Percentiles rank a stretch among this genome's conserved stretches.
These are phyloP conservation scores for Coryphaenoides rupestris DNA, from an alignment of 2,113 vertebrate genomes.

Conservation along the genomic window DNA sequence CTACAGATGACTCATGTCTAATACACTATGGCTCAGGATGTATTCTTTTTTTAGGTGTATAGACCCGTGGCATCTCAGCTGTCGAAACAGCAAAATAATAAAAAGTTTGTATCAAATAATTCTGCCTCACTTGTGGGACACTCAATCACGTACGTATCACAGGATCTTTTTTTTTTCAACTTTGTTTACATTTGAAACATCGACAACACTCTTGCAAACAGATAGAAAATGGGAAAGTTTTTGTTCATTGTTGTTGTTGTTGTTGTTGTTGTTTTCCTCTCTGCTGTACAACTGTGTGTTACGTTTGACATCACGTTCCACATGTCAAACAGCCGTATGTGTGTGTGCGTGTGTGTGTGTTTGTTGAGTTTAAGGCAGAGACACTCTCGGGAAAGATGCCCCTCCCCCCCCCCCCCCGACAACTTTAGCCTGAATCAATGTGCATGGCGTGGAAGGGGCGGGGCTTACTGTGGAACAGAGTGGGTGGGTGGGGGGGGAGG, in stretches of 20 bases:
- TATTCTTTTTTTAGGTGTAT: slow-evolving; percentile 14
- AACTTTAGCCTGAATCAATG: slow-evolving; percentile 36
- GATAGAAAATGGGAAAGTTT: slow-evolving; percentile 61
- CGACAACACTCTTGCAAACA: slow-evolving; percentile 73
- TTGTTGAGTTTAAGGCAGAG: slow-evolving; percentile 76
- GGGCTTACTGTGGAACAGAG: neutral
- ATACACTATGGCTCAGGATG: slow-evolving; percentile 11
- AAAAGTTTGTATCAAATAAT: slow-evolving; percentile 35
- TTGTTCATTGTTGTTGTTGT: neutral
- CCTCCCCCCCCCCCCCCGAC: too few species aligned
- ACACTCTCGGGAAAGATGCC: slow-evolving; percentile 43
- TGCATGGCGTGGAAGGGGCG: slow-evolving; percentile 24
- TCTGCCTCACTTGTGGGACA: slow-evolving; percentile 49
- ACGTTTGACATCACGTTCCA: slow-evolving; percentile 21
- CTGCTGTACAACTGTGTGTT: slow-evolving; percentile 40
- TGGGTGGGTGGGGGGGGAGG: neutral
- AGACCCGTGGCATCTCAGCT: slow-evolving; percentile 31
- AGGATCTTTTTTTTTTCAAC: slow-evolving; percentile 42
- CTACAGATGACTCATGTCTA: too few species aligned
- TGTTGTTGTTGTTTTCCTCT: too few species aligned
- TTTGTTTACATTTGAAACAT: slow-evolving; percentile 50
- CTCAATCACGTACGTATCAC: slow-evolving; percentile 52
- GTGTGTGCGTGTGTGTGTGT: too few species aligned
- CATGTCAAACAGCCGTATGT: slow-evolving; percentile 4
- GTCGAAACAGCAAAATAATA: slow-evolving; percentile 41